Base-by-base conservation (phyloP, 2,888 invertebrate genomes). In the Helicoverpa assulta region DNA sequence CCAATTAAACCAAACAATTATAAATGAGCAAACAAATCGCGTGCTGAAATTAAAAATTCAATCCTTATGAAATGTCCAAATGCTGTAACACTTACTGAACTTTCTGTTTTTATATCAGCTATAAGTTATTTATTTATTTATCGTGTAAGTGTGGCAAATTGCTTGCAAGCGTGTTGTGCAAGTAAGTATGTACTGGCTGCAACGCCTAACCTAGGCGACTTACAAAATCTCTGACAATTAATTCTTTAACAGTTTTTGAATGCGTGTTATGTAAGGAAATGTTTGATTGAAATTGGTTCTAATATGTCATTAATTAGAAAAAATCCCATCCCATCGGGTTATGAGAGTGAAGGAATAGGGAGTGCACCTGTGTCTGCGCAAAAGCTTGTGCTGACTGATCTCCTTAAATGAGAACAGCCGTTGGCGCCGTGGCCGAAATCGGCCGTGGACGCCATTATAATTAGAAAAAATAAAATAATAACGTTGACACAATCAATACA, bases 161-260 rank as follows among this genome's bases (percentile, higher is more conserved):
- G 52, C 18, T 29, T 67, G 65, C n/a, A 78, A 67, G 67, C 14
- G n/a, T 6, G 53, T 79, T 75, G 67, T 65, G 80, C 18, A 79
- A 79, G 61, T 43, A 16, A 40, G 40, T 70, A 54, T 65, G 76
- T 79, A 14, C 64, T 62, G 43, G 26, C 79, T 75, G 75, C 78
- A 71, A n/a, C n/a, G 18, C 64, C 71, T 55, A 57, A 64, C 63
- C 67, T 67, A 67, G 50, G 64, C 5, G 54, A 14, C 79, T 80
- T 76, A 80, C 80, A 76, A 80, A 79, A 79, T 67, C 33, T 61
- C 58, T 62, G 33, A 56, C 70, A 65, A 80, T 72, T 60, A 76
- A 58, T 69, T 64, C 47, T 73, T 52, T 53, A 12, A 61, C 40
- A 26, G 10, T 67, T 53, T 75, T 75, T 60, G 68, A 26, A 56